These are phyloP conservation scores for Climacteris rufus DNA, from an alignment of 2,113 vertebrate genomes.

Conservation along the genomic window DNA sequence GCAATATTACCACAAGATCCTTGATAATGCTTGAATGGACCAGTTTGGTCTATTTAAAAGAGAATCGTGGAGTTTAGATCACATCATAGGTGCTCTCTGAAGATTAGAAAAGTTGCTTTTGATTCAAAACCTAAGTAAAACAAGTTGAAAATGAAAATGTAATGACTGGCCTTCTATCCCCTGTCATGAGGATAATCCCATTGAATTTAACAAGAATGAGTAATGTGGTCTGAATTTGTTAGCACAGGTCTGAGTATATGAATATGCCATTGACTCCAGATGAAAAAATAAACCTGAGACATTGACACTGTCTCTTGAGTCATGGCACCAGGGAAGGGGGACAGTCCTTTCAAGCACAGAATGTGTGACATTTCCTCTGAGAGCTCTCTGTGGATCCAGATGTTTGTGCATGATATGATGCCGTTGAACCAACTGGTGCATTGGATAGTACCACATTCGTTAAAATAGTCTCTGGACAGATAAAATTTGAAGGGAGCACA, in stretches of 20 bases:
- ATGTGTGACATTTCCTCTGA: not conserved
- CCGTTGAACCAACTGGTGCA: not conserved
- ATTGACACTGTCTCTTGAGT: conserved; percentile 2
- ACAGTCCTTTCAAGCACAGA: not conserved
- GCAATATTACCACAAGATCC: not conserved
- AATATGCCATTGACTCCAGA: not conserved
- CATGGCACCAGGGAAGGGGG: not conserved
- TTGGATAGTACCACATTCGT: not conserved
- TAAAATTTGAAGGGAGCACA: not conserved
- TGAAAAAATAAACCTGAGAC: not conserved
- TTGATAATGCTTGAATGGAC: not conserved
- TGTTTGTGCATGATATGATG: not conserved
- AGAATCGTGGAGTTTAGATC: not conserved
- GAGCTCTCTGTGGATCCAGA: not conserved
- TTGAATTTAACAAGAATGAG: not conserved
- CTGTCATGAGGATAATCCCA: not conserved
- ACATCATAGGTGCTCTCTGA: not conserved
- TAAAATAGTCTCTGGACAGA: not conserved
- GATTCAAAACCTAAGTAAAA: not conserved
- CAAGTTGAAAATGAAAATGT: not conserved
- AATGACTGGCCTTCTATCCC: not conserved
- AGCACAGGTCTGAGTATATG: not conserved
- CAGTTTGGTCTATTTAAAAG: not conserved
- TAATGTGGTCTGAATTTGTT: not conserved
- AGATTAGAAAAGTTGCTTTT: not conserved